Evolutionary conservation across 2,113 vertebrate genomes (phyloP).

Genomic region (Oreochromis aureus): DNA sequence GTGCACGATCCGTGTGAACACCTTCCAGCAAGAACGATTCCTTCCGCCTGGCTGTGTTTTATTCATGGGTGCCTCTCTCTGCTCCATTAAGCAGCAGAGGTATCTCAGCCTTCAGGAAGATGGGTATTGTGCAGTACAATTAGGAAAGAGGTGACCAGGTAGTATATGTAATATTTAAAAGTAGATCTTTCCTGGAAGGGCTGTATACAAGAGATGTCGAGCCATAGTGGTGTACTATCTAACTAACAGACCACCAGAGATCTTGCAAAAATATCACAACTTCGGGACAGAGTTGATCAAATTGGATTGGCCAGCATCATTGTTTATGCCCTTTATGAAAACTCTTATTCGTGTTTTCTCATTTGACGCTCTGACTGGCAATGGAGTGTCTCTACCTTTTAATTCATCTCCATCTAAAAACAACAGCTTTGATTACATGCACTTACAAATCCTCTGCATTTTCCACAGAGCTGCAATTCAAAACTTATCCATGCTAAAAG

Average conservation of each 20-base stretch:
- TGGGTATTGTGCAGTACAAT: conserved; percentile 1
- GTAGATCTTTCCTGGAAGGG: not conserved
- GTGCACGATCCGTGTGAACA: conserved; percentile 43
- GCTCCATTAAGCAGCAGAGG: conserved; percentile 45
- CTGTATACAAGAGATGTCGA: not conserved
- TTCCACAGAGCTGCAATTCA: not conserved
- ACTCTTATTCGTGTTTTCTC: not conserved
- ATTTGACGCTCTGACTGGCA: not conserved
- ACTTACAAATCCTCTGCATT: not conserved
- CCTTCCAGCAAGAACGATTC: conserved; percentile 40
- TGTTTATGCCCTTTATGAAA: not conserved
- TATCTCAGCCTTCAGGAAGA: not conserved
- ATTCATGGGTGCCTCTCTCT: conserved; percentile 47
- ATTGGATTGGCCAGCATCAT: not conserved
- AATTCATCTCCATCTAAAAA: not conserved
- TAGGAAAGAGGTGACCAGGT: not conserved
- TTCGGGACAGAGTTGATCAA: not conserved
- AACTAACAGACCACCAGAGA: not conserved
- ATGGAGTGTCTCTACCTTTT: not conserved
- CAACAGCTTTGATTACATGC: not conserved
- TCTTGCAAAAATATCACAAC: not conserved
- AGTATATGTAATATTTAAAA: not conserved
- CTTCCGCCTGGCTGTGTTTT: conserved; percentile 55
- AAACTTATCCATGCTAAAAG: not conserved
- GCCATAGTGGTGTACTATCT: not conserved